These are phyloP conservation scores for Parazoanthus atlanticus DNA, from an alignment of 92 coral and sea anemone genomes.

Conservation along the genomic window DNA sequence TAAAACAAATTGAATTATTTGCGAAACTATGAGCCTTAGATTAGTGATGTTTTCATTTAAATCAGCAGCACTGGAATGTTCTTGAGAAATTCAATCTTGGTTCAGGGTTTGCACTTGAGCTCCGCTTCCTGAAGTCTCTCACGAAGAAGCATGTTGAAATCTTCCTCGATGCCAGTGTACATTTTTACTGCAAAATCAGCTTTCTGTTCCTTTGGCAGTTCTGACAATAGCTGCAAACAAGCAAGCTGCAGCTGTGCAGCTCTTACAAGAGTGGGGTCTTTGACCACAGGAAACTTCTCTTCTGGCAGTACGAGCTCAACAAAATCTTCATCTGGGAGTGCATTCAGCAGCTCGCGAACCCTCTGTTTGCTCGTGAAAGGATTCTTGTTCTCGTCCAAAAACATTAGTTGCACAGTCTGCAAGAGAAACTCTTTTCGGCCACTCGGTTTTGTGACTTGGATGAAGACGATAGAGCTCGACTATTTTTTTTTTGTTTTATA, in stretches of 20 bases:
- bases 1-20: too few relatives aligned
- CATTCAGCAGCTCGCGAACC: neutral
- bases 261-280: too few relatives aligned
- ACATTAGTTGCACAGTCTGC: slow-evolving; percentile 16
- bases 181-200: neutral
- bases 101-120: neutral
- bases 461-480: too few relatives aligned
- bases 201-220: neutral
- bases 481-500: neutral
- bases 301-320: neutral
- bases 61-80: too few relatives aligned
- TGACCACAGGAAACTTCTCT: too few relatives aligned
- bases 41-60: too few relatives aligned
- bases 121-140: neutral
- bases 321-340: neutral
- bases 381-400: neutral
- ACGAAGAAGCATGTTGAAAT: neutral
- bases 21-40: too few relatives aligned
- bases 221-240: neutral
- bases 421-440: too few relatives aligned
- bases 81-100: too few relatives aligned
- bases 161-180: neutral
- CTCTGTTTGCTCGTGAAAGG: slow-evolving; percentile 16
- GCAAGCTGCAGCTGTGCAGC: too few relatives aligned
- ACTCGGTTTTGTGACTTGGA: too few relatives aligned